Evolutionary conservation across 2,888 invertebrate genomes (phyloP).

Genomic region (Tanypteryx hageni): DNA sequence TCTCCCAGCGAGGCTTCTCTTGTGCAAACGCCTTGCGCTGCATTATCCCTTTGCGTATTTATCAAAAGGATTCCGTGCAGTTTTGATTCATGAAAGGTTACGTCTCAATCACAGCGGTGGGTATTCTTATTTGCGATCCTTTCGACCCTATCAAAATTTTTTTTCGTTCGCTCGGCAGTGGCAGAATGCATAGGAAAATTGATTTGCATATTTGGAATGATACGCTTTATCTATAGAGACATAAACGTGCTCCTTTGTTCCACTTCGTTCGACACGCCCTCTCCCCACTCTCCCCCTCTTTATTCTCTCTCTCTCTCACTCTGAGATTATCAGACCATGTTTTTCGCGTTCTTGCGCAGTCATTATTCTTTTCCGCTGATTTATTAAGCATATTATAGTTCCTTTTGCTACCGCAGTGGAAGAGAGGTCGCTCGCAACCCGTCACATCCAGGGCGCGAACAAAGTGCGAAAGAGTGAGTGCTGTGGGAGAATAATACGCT

Average conservation of each 20-base stretch:
- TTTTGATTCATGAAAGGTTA: not conserved
- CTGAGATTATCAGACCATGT: not conserved
- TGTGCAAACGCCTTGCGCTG: not conserved
- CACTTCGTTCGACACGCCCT: not conserved
- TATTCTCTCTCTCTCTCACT: not conserved
- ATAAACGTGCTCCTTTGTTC: not conserved
- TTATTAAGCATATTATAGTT: constrained; percentile 20
- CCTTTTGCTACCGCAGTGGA: constrained; percentile 2
- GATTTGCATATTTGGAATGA: not conserved
- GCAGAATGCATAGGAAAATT: not conserved
- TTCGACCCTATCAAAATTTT: not conserved
- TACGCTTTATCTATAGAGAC: not conserved
- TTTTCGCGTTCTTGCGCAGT: not conserved
- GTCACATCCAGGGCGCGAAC: not conserved
- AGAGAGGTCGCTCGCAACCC: not conserved
- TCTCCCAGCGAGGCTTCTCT: not conserved
- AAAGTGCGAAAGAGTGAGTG: not conserved
- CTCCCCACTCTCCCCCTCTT: no score
- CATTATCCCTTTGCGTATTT: not conserved
- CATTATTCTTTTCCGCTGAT: constrained; percentile 33
- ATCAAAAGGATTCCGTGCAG: not conserved
- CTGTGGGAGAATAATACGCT: not conserved
- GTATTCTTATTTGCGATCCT: not conserved
- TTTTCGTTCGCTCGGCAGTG: not conserved
- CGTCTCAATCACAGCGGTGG: not conserved